Base-by-base conservation (phyloP, 2,797 vertebrate genomes). In the Trematomus bernacchii region DNA sequence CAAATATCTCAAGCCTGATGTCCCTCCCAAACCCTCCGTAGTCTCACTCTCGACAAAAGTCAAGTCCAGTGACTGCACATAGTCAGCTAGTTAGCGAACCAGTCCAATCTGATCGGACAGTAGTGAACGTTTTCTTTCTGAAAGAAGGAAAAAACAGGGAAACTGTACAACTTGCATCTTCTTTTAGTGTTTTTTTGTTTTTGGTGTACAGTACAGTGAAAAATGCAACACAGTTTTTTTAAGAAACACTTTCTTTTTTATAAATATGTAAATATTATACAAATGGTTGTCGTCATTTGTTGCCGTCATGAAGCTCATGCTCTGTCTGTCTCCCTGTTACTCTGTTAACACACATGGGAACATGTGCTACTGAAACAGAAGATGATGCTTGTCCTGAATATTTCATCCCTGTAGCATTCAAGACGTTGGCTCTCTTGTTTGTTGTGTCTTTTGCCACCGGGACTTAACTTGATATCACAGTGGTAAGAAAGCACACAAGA, bases 11-110 rank as follows among this genome's bases (percentile, higher is more conserved):
- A 99, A 97, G 93, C 98, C 98, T 3, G 98, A 99, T 3, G 97
- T 99, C 79, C 98, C 98, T 76, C 98, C 98, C 71, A 99, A 99
- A 94, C 98, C 98, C 63, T 96, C 96, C 37, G 96, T 97, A 89
- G 95, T 96, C 65, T 97, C 98, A 0, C 96, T 97, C 66, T 97
- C 97, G 61, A 95, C 96, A 1, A 97, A 98, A 95, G 95, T 97
- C 94, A 98, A 97, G 94, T 96, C 97, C 88, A 97, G 95, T 44
- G 97, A 99, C 60, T 98, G 97, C 95, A 98, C 98, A 98, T 99
- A 99, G 97, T 97, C 91, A 76, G 84, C 72, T 90, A 11, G 23
- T 62, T 13, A 69, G 40, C 72, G 73, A 50, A 76, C 79, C 71
- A 62, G 85, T 85, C 85, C 76, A 78, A 82, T 77, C 76, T 84